Evolutionary conservation across 2,797 vertebrate genomes (phyloP).

Genomic region (Graptemys geographica): DNA sequence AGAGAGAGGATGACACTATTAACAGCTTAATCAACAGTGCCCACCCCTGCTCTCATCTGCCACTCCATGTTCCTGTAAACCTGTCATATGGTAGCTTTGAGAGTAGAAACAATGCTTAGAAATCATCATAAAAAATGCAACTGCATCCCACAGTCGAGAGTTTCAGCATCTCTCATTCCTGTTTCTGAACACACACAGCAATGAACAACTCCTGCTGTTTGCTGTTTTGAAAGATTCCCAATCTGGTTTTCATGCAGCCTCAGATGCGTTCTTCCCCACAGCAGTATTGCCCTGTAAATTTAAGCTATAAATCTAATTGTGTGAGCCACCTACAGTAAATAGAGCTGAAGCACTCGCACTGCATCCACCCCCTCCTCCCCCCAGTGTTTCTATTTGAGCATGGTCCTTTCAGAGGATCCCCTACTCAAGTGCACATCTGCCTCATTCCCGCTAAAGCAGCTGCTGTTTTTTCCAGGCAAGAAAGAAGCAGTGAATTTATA

Average conservation of each 20-base stretch:
- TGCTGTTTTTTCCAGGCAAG: background rate
- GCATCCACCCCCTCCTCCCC: rapidly evolving
- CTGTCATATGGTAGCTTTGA: background rate
- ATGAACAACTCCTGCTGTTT: conserved; percentile 36
- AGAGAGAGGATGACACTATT: conserved; percentile 4
- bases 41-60: background rate
- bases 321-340: conserved; percentile 28
- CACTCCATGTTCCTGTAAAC: background rate
- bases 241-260: background rate
- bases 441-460: background rate
- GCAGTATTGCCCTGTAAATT: conserved; percentile 43
- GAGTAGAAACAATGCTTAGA: background rate
- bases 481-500: background rate
- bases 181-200: conserved; percentile 30
- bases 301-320: conserved; percentile 36
- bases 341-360: background rate
- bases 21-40: conserved; percentile 53
- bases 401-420: background rate
- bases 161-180: conserved; percentile 30
- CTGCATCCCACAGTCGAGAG: background rate
- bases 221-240: background rate
- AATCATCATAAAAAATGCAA: background rate
- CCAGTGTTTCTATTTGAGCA: background rate
- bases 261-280: conserved; percentile 32
- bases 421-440: background rate